Percentiles rank a stretch among this genome's conserved stretches.
Conservation (phyloP, 92 coral and sea anemone genomes). For the Pocillopora grandis region DNA sequence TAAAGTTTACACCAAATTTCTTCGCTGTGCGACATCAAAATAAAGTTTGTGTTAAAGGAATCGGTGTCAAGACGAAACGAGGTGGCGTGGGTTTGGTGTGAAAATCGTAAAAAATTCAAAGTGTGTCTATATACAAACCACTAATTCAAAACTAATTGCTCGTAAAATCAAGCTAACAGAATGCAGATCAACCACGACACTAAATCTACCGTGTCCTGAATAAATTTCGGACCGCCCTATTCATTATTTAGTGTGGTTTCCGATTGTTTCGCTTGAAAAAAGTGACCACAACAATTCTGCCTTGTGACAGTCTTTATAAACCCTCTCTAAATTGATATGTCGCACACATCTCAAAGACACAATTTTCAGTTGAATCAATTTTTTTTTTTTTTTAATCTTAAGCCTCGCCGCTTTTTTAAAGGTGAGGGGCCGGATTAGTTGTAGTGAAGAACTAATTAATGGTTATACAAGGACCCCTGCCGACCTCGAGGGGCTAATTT, state of each 20-base stretch:
- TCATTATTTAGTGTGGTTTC: conserved; percentile 16
- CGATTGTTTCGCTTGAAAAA: conserved; percentile 13
- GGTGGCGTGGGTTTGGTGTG: not conserved
- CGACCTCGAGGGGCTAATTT: conserved; percentile 33
- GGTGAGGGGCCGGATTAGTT: not conserved
- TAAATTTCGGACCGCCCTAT: conserved; percentile 17
- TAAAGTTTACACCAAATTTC: too few species aligned
- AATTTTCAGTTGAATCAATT: not conserved
- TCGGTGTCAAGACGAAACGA: not conserved
- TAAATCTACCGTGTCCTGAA: not conserved
- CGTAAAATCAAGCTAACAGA: conserved; percentile 6
- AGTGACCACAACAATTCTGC: conserved; percentile 1
- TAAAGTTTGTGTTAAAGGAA: too few species aligned
- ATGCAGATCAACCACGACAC: not conserved
- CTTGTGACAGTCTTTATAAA: not conserved
- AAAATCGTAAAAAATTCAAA: not conserved
- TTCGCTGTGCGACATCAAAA: too few species aligned
- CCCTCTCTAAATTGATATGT: not conserved
- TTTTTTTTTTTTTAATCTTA: not conserved
- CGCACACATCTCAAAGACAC: not conserved
- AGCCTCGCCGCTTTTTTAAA: not conserved
- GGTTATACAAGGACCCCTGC: conserved; percentile 23
- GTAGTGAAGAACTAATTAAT: conserved; percentile 3
- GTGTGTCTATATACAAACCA: not conserved
- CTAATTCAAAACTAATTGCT: conserved; percentile 10